A percentile compares a stretch with the other conserved stretches of the same genome.
These are phyloP conservation scores for Zosterops hypoxanthus DNA, from an alignment of 2,113 vertebrate species.

Conservation along the genomic window DNA sequence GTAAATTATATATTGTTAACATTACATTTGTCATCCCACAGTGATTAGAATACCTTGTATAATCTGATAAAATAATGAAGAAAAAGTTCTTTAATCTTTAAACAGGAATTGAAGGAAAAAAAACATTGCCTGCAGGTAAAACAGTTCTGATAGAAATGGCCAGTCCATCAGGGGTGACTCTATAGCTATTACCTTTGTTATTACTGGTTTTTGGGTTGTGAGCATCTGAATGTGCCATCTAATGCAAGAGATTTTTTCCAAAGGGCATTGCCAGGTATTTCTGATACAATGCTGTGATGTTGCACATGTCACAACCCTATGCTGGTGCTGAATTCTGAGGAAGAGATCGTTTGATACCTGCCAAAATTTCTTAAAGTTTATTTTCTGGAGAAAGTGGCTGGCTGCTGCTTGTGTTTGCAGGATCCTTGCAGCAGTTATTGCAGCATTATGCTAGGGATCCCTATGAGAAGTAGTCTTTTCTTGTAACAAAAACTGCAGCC, in stretches of 20 bases:
- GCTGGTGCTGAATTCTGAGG: neutral
- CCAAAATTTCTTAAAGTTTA: neutral
- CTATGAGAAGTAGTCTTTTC: neutral
- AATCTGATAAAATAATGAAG: neutral
- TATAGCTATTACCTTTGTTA: neutral
- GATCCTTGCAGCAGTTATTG: neutral
- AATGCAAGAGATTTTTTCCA: neutral
- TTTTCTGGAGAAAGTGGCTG: neutral
- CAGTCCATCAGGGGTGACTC: neutral
- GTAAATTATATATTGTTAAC: slow-evolving; percentile 24
- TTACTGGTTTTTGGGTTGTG: neutral
- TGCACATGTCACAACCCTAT: neutral
- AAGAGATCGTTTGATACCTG: neutral
- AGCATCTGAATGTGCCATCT: neutral
- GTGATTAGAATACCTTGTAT: neutral
- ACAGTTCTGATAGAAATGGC: neutral
- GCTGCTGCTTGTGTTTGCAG: neutral
- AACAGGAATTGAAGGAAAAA: neutral
- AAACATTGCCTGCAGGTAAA: neutral
- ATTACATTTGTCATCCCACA: neutral
- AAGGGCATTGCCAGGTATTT: neutral
- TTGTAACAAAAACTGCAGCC: neutral
- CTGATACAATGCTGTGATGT: neutral
- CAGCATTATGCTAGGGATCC: neutral
- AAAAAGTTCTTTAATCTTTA: neutral